phyloP scores from a whole-genome alignment of 2,113 vertebrate genomes.

The Diadophis punctatus region DNA sequence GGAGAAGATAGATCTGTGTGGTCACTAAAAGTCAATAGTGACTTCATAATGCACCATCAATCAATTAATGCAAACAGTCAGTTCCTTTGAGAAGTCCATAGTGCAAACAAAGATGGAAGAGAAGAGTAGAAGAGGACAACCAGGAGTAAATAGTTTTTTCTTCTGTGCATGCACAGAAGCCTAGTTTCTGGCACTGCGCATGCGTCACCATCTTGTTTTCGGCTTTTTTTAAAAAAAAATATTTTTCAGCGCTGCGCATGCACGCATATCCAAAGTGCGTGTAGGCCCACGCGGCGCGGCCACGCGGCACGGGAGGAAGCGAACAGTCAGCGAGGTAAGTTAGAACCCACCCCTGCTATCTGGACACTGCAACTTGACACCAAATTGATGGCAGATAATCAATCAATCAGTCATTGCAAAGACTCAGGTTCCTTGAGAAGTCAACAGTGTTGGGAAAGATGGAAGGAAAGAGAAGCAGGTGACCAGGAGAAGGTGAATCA shows the following conservation, averaged over 20 bases:
- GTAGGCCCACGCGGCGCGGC: too few relatives aligned
- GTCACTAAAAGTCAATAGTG: not conserved
- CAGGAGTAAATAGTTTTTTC: not conserved
- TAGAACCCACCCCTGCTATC: too few relatives aligned
- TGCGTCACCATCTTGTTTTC: too few relatives aligned
- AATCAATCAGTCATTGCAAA: not conserved
- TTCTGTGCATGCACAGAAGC: too few relatives aligned
- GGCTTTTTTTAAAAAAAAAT: too few relatives aligned
- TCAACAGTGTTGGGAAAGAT: not conserved
- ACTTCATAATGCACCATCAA: not conserved
- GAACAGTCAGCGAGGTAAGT: too few relatives aligned
- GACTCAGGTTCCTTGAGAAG: not conserved
- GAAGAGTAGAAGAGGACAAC: not conserved
- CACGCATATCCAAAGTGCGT: too few relatives aligned
- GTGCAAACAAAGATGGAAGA: not conserved
- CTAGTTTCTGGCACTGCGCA: too few relatives aligned
- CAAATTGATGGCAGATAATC: not conserved
- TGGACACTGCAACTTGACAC: not conserved
- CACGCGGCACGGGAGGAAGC: too few relatives aligned
- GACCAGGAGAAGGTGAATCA: not conserved
- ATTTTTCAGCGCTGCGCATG: too few relatives aligned
- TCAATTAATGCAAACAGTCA: not conserved
- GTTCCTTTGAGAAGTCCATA: not conserved
- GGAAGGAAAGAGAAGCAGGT: not conserved
- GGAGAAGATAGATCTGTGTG: not conserved